Conservation (phyloP, 2,888 invertebrate species). For the Urechis unicinctus region DNA sequence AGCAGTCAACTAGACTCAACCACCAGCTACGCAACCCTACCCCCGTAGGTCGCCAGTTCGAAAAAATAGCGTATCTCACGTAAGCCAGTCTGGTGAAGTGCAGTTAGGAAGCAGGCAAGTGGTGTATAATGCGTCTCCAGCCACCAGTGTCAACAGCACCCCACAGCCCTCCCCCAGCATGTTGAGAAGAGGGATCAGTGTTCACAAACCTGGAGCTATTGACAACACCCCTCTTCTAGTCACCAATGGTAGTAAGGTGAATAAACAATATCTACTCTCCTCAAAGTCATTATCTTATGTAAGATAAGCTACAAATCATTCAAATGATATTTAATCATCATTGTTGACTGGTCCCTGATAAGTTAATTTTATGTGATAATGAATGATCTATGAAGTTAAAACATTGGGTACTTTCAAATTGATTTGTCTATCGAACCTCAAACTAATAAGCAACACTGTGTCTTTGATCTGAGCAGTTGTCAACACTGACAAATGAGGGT, state of each 20-base stretch:
- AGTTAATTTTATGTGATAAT: no score
- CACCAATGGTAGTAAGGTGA: conserved; percentile 60
- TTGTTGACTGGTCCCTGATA: no score
- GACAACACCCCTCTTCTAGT: conserved; percentile 69
- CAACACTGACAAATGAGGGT: conserved; percentile 80
- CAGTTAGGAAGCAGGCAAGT: background rate
- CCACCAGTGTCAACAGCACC: conserved; percentile 6
- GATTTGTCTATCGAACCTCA: conserved; percentile 5
- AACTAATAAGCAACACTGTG: conserved; percentile 5
- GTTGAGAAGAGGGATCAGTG: background rate
- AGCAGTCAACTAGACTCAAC: background rate
- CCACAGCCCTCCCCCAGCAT: conserved; percentile 9
- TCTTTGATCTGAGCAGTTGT: conserved; percentile 48
- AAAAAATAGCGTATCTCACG: background rate
- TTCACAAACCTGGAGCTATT: conserved; percentile 63
- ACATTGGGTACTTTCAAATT: no score
- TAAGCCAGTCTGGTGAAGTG: conserved; percentile 9
- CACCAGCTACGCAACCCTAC: background rate
- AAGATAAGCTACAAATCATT: no score
- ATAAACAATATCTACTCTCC: no score
- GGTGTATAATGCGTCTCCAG: conserved; percentile 2
- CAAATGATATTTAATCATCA: no score
- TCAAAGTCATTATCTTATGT: no score
- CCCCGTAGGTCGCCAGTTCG: background rate
- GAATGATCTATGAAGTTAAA: no score